Percentiles rank a stretch among this genome's conserved stretches.
Conservation (phyloP, 2,797 vertebrate genomes). For the Synaphobranchus kaupii region DNA sequence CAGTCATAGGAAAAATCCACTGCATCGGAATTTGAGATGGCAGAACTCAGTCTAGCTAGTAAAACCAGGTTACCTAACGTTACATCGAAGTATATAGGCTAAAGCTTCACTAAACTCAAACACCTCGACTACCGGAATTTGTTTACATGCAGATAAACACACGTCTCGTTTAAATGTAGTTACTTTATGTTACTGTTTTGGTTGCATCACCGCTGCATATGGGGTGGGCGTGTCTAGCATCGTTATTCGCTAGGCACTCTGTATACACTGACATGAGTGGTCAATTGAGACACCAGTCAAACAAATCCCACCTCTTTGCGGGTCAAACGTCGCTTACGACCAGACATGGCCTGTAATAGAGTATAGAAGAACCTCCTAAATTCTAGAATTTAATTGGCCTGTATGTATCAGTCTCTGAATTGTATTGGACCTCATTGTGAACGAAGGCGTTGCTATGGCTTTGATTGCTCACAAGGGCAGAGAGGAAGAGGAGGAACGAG, state of each 20-base stretch:
- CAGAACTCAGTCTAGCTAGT: background rate
- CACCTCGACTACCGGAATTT: background rate
- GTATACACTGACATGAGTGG: constrained; percentile 47
- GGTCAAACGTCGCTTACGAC: constrained; percentile 11
- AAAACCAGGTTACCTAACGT: background rate
- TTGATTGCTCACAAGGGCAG: no score
- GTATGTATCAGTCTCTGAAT: background rate
- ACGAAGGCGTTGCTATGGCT: no score
- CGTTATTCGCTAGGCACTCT: constrained; percentile 40
- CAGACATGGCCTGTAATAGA: background rate
- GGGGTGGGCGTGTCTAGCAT: constrained; percentile 25
- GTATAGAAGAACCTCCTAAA: background rate
- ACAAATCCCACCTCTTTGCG: background rate
- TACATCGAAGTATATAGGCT: background rate
- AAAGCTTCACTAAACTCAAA: background rate
- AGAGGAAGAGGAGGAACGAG: no score
- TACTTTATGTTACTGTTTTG: constrained; percentile 13
- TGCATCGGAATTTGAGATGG: background rate
- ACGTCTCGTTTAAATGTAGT: background rate
- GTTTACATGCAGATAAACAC: constrained; percentile 13
- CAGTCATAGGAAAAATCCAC: background rate
- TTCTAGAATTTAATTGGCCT: background rate
- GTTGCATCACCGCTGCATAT: constrained; percentile 57
- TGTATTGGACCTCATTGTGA: background rate
- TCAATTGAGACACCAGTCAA: constrained; percentile 34